These are phyloP conservation scores for Hydropotes inermis DNA, from an alignment of 2,113 vertebrate genomes.

Conservation along the genomic window DNA sequence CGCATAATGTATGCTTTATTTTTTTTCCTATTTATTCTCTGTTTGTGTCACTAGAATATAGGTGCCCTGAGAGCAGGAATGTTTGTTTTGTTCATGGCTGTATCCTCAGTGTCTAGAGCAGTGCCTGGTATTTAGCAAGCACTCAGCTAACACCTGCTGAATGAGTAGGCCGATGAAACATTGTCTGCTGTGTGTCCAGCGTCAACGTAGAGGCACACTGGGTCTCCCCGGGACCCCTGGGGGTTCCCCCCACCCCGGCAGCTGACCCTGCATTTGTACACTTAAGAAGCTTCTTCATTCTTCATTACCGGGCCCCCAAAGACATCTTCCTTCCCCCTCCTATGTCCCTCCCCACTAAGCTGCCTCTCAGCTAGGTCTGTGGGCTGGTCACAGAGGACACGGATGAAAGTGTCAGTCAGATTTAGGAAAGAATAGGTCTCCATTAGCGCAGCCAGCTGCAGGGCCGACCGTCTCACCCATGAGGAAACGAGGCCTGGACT, in stretches of 20 bases:
- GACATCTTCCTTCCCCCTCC: neutral
- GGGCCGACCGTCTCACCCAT: neutral
- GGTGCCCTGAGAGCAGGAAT: neutral
- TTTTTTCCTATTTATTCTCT: neutral
- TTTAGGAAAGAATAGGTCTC: neutral
- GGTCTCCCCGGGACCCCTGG: neutral
- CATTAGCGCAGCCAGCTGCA: neutral
- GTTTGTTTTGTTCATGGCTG: neutral
- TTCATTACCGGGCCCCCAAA: neutral
- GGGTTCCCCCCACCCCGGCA: too few relatives aligned
- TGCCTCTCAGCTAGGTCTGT: neutral
- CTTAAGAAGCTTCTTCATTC: neutral
- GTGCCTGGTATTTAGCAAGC: neutral
- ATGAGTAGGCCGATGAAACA: neutral
- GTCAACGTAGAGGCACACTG: rapidly evolving
- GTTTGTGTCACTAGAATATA: neutral
- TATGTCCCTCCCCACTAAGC: neutral
- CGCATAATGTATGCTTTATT: neutral
- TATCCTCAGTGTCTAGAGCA: neutral
- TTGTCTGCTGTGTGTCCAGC: neutral
- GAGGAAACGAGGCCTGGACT: neutral
- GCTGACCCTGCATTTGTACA: neutral
- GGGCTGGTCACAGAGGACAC: neutral
- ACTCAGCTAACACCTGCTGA: neutral
- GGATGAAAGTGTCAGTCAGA: neutral